Evolutionary conservation across 2,113 vertebrate genomes (phyloP).

Genomic region (Neotoma lepida): DNA sequence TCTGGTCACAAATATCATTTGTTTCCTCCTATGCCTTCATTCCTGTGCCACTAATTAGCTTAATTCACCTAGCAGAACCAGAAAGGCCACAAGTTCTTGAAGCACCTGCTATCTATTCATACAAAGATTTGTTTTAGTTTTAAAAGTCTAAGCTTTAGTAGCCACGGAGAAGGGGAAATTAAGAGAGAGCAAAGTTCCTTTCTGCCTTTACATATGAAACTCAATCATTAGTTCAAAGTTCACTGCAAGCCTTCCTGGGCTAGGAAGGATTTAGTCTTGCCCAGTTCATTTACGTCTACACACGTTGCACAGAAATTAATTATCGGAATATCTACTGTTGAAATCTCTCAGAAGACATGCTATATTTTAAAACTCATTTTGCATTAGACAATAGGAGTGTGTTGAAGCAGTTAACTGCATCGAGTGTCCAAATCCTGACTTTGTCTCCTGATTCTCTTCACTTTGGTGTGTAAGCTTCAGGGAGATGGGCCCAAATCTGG

Average conservation of each 20-base stretch:
- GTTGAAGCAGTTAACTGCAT: background rate
- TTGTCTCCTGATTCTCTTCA: background rate
- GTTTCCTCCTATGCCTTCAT: background rate
- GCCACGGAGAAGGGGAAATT: background rate
- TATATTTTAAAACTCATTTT: background rate
- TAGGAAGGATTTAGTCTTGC: background rate
- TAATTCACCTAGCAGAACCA: background rate
- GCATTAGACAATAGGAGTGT: background rate
- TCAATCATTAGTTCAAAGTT: conserved; percentile 37
- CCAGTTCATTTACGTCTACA: background rate
- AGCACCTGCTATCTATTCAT: background rate
- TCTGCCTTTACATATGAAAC: background rate
- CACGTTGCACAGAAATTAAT: background rate
- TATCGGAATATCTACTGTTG: background rate
- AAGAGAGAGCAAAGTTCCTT: conserved; percentile 56
- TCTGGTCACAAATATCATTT: background rate
- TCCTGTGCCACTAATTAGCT: conserved; percentile 5
- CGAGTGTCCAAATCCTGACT: background rate
- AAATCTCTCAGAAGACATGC: background rate
- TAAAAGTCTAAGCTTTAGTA: conserved; percentile 26
- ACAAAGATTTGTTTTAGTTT: background rate
- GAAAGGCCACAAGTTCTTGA: conserved; percentile 1
- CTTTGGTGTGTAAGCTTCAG: background rate
- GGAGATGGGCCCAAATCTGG: background rate
- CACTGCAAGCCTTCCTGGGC: conserved; percentile 36